These are phyloP conservation scores for Cyprinus carpio DNA, from an alignment of 2,113 vertebrate genomes.

Conservation along the genomic window DNA sequence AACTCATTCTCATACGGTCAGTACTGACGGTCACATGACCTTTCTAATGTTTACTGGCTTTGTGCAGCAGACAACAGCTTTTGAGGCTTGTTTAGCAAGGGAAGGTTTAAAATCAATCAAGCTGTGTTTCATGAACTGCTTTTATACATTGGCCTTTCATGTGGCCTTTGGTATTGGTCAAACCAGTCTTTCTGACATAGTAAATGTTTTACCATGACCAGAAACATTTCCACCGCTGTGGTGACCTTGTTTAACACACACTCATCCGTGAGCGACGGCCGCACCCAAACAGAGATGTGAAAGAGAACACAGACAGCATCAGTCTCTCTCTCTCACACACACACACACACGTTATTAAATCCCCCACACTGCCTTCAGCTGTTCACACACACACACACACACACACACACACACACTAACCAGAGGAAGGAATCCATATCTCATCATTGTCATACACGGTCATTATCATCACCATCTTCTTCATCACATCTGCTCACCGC, in stretches of 20 bases:
- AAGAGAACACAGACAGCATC: background rate
- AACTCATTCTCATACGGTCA: background rate
- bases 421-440: background rate
- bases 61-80: background rate
- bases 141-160: background rate
- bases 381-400: background rate
- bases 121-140: background rate
- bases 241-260: background rate
- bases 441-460: background rate
- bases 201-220: background rate
- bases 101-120: background rate
- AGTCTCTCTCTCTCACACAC: background rate
- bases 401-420: background rate
- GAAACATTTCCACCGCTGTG: constrained; percentile 10
- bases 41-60: background rate
- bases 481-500: background rate
- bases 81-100: background rate
- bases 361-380: background rate
- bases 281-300: background rate
- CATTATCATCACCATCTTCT: constrained; percentile 9
- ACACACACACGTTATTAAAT: background rate
- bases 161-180: background rate
- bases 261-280: background rate
- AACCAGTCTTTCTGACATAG: background rate
- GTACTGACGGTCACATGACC: background rate